Conservation (phyloP, 2,113 vertebrate genomes). For the Prolemur simus region DNA sequence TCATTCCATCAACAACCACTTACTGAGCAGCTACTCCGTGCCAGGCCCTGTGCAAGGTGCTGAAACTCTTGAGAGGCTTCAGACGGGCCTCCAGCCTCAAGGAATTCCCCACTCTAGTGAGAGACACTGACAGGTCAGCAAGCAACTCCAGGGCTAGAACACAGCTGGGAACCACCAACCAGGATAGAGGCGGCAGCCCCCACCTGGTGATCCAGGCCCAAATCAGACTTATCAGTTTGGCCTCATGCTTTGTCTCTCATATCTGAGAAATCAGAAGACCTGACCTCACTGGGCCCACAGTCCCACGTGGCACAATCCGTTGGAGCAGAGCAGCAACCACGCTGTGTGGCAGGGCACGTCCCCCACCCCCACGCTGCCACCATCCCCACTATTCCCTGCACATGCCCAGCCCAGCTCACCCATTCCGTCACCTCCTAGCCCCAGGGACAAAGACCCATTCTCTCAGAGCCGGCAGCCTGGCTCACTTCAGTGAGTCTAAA, state of each 20-base stretch:
- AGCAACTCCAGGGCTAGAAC: background rate
- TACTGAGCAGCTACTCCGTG: background rate
- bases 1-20: background rate
- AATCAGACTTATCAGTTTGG: background rate
- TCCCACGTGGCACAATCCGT: background rate
- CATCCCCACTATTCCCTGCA: background rate
- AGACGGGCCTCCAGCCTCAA: background rate
- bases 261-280: background rate
- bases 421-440: background rate
- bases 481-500: background rate
- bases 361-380: no score
- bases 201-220: background rate
- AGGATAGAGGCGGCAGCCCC: background rate
- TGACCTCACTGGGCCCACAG: background rate
- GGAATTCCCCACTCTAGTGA: background rate
- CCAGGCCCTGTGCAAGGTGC: background rate
- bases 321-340: background rate
- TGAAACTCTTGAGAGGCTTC: background rate
- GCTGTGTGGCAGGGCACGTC: accelerated
- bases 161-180: background rate
- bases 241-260: background rate
- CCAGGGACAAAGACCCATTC: background rate
- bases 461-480: background rate
- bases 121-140: background rate
- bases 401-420: accelerated